A percentile compares a stretch with the other conserved stretches of the same genome.
phyloP scores from a whole-genome alignment of 2,888 invertebrate species.

The Dolichopus griseipennis region DNA sequence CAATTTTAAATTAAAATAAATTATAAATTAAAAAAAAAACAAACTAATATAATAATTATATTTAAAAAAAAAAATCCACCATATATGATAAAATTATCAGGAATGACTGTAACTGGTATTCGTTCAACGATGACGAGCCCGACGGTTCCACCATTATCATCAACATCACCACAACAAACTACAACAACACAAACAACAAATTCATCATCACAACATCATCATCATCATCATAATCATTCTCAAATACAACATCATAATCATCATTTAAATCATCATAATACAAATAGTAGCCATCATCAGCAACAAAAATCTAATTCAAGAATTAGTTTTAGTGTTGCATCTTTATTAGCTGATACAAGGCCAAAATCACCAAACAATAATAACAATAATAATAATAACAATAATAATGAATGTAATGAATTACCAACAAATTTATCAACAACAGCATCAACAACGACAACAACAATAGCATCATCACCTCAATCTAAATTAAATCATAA shows the following conservation, averaged over 20 bases:
- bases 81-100: slow-evolving; percentile 43
- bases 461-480: slow-evolving; percentile 37
- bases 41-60: slow-evolving; percentile 20
- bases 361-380: slow-evolving; percentile 43
- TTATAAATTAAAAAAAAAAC: neutral
- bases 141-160: slow-evolving; percentile 45
- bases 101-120: slow-evolving; percentile 55
- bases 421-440: slow-evolving; percentile 36
- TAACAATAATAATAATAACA: neutral
- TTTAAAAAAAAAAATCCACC: slow-evolving; percentile 16
- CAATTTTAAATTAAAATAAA: slow-evolving; percentile 17
- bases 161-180: slow-evolving; percentile 30
- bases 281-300: slow-evolving; percentile 27
- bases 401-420: slow-evolving; percentile 16
- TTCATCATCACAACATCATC: slow-evolving; percentile 24
- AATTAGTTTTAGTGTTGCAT: slow-evolving; percentile 81
- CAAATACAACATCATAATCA: no score
- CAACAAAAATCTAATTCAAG: slow-evolving; percentile 52
- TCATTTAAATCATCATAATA: slow-evolving; percentile 30
- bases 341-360: slow-evolving; percentile 69
- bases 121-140: slow-evolving; percentile 55
- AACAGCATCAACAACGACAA: slow-evolving; percentile 34
- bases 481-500: slow-evolving; percentile 22
- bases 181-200: slow-evolving; percentile 22
- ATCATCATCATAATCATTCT: slow-evolving; percentile 16